These are phyloP conservation scores for Paracyprichromis sp. DNA, from an alignment of 2,113 vertebrate species.

Conservation along the genomic window DNA sequence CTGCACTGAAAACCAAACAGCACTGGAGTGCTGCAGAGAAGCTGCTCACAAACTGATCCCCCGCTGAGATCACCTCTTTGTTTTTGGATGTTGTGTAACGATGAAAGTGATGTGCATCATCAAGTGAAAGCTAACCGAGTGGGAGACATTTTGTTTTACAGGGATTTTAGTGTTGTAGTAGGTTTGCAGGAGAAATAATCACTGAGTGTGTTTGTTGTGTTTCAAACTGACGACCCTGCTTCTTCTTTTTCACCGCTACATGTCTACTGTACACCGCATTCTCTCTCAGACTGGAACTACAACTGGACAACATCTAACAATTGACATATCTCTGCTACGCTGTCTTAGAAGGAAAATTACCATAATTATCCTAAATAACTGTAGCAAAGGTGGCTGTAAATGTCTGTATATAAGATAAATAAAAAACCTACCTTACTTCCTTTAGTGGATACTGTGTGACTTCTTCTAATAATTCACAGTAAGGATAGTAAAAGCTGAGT, in stretches of 20 bases:
- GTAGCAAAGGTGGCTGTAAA: conserved; percentile 17
- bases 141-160: background rate
- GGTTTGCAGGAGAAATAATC: background rate
- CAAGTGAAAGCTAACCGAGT: background rate
- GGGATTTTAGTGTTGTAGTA: background rate
- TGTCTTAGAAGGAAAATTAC: background rate
- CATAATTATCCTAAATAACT: background rate
- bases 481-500: background rate
- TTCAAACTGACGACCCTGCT: background rate
- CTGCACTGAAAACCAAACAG: background rate
- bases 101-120: background rate
- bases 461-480: background rate
- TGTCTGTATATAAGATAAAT: conserved; percentile 46
- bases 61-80: background rate
- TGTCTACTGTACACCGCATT: background rate
- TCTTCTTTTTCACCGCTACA: background rate
- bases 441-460: background rate
- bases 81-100: background rate
- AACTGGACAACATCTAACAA: background rate
- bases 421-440: background rate
- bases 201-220: background rate
- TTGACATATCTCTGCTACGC: background rate
- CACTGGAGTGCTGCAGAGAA: background rate
- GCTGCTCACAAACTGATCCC: background rate
- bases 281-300: background rate